Evolutionary conservation across 2,888 invertebrate genomes (phyloP).

Genomic region (Stenolophus ochropezus): DNA sequence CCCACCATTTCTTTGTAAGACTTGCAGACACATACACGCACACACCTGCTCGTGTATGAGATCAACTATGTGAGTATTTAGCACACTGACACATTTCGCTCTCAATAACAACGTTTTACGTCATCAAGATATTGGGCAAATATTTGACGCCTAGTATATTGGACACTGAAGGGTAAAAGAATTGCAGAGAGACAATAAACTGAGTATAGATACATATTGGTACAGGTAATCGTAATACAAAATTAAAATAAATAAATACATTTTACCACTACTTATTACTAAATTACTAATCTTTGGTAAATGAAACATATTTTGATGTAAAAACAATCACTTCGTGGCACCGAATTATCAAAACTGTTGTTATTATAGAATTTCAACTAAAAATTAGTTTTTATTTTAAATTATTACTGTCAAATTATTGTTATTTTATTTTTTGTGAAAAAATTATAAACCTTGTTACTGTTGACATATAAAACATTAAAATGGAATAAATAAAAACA

Average conservation of each 20-base stretch:
- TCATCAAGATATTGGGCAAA: conserved; percentile 46
- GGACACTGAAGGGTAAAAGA: conserved; percentile 18
- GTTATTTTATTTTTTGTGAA: too few relatives aligned
- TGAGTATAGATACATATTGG: too few relatives aligned
- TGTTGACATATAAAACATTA: not conserved
- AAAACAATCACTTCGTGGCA: too few relatives aligned
- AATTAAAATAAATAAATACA: too few relatives aligned
- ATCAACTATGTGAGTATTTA: conserved; percentile 48
- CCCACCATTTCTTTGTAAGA: conserved; percentile 46
- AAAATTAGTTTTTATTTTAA: not conserved
- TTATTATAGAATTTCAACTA: too few relatives aligned
- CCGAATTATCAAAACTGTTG: too few relatives aligned
- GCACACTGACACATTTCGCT: conserved; percentile 55
- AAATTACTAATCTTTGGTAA: too few relatives aligned
- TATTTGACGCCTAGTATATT: conserved; percentile 30
- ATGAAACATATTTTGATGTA: too few relatives aligned
- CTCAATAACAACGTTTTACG: conserved; percentile 52
- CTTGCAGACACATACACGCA: conserved; percentile 5
- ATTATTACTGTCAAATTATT: too few relatives aligned
- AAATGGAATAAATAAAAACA: not conserved
- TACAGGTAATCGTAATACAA: too few relatives aligned
- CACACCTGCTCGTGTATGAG: not conserved
- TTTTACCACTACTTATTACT: too few relatives aligned
- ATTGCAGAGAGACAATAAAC: not conserved
- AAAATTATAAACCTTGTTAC: too few relatives aligned